Evolutionary conservation across 2,797 vertebrate genomes (phyloP), one percentile per base, ranked within the genome.

Genomic region (Epinephelus coioides): DNA sequence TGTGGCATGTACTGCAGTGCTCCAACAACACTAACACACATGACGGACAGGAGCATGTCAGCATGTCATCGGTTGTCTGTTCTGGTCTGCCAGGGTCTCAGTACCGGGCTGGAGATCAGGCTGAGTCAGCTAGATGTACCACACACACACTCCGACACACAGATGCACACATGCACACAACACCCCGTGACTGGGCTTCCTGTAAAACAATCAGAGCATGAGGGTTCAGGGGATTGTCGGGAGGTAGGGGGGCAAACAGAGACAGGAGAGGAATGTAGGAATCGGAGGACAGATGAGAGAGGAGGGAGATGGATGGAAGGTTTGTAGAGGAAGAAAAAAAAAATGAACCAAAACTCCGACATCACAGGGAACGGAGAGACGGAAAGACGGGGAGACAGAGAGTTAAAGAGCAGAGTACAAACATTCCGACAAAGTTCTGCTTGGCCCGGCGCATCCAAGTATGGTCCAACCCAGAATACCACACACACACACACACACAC

Each of bases 181-280:
- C 89, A 87, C 78, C 87, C 62, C 71, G 78, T 91, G 89, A 91
- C 88, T 88, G 74, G 68, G 77, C 85, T 94, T 93, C 88, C 89
- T 89, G 90, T 88, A 90, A 92, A 92, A 89, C 80, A 91, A 89
- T 90, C 90, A 83, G 86, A 90, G 85, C 89, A 84, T 82, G 86
- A 90, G 87, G 81, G 84, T 85, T 81, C 78, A 60, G 82, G 86
- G 86, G 75, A 79, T 81, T 82, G 83, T 81, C 40, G 53, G 69
- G 69, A 64, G 77, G 78, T 38, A 15, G 27, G 70, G 61, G 78
- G 51, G 51, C 70, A 87, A 73, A 73, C 51, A 43, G 57, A 50
- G 56, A 51, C 65, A 38, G 64, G 65, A 74, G 62, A 76, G 77
- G 79, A 85, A 81, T 88, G 88, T 44, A 27, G 64, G 76, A 67